Conservation (phyloP, 2,113 vertebrate species). For the Platichthys stellatus region DNA sequence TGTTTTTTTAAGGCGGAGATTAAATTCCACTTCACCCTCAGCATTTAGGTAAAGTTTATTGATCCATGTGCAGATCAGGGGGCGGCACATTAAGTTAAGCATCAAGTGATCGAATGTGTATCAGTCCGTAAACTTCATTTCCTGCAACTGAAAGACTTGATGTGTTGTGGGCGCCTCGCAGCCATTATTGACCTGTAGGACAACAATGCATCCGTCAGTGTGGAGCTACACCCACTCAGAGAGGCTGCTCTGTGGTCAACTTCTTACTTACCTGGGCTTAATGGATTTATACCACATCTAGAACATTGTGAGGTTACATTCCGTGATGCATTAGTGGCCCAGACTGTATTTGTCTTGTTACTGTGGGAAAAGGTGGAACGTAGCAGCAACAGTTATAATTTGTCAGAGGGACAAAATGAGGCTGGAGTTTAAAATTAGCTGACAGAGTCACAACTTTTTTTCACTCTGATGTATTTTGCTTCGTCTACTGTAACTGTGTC, state of each 20-base stretch:
- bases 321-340: slow-evolving; percentile 33
- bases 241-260: neutral
- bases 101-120: slow-evolving; percentile 14
- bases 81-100: slow-evolving; percentile 20
- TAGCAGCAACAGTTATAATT: neutral
- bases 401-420: slow-evolving; percentile 13
- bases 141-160: slow-evolving; percentile 43
- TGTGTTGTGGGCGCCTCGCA: neutral
- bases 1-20: neutral
- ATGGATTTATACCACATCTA: slow-evolving; percentile 1
- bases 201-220: slow-evolving; percentile 1
- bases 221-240: slow-evolving; percentile 21
- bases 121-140: slow-evolving; percentile 4
- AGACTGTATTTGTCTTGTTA: slow-evolving; percentile 13
- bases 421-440: slow-evolving; percentile 23
- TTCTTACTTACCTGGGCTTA: neutral
- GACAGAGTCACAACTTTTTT: neutral
- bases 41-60: slow-evolving; percentile 9
- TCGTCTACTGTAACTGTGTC: neutral
- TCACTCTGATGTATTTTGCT: neutral
- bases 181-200: slow-evolving; percentile 36
- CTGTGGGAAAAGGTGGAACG: slow-evolving; percentile 10
- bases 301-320: slow-evolving; percentile 15
- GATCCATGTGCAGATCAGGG: slow-evolving; percentile 3
- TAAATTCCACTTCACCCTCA: neutral